Base-by-base conservation (phyloP, 2,113 vertebrate genomes). In the Terrapene triunguis region DNA sequence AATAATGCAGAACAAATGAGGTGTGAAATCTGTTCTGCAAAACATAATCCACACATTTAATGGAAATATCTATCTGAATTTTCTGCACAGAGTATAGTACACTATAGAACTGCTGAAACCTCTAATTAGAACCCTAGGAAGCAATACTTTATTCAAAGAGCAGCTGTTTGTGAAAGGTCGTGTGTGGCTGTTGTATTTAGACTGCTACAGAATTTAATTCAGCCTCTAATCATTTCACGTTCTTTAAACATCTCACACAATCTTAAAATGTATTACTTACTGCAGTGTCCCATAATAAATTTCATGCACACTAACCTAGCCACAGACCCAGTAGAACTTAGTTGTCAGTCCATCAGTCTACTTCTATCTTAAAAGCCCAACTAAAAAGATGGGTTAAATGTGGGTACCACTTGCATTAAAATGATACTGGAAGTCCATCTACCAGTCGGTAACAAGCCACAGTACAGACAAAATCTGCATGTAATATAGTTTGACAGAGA, bases 311-410 rank as follows among this genome's bases (percentile, higher is more conserved):
- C 2, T 83, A 29, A 24, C 80, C 82, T 65, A 54, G 38, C 65
- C n/a, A 38, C 65, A 38, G 65, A 38, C n/a, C 9, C 19, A 38
- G 65, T 1, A 22, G 16, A 54, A 27, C 1, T 65, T 54, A 1
- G 19, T 10, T 13, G 12, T 0, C 1, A 47, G 38, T 72, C 59
- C 54, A 11, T 84, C 82, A 7, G 51, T 10, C 4, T 54, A 0
- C 16, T 47, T 0, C 24, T 83, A 5, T 50, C 10, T 62, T 78
- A 54, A 38, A 55, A 85, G 53, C 50, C 25, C 10, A 44, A 2
- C 51, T 16, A 19, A 25, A 24, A 44, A 1, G 65, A 2, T 27
- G 47, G 44, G 22, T 19, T 51, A 6, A 24, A 6, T 48, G 50
- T 12, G 62, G 22, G 3, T 62, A 29, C n/a, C 54, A 42, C 27